Percentiles rank a stretch among this genome's conserved stretches.
phyloP scores from a whole-genome alignment of 2,888 invertebrate species.

The Drosophila birchii region DNA sequence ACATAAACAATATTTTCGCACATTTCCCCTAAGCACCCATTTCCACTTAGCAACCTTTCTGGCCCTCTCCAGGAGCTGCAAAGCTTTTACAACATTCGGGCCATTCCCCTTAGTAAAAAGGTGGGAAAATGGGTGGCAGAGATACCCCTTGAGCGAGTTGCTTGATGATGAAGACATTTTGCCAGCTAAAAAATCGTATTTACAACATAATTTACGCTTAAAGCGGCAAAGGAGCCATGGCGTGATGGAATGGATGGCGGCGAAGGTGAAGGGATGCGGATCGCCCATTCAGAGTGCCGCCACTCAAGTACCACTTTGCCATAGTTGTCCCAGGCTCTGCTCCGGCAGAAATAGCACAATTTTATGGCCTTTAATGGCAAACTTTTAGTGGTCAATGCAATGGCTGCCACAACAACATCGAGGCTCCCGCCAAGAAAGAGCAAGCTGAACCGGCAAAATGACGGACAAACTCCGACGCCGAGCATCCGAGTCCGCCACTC shows the following conservation, averaged over 20 bases:
- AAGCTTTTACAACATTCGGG: slow-evolving; percentile 48
- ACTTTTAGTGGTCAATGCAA: slow-evolving; percentile 78
- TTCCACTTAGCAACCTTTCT: slow-evolving; percentile 72
- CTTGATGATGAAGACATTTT: slow-evolving; percentile 78
- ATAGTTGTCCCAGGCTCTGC: slow-evolving; percentile 31
- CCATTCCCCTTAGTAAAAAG: slow-evolving; percentile 41
- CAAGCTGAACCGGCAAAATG: slow-evolving; percentile 17
- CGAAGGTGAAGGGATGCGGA: slow-evolving; percentile 15
- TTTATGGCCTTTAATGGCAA: slow-evolving; percentile 74
- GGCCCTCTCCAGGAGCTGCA: slow-evolving; percentile 25
- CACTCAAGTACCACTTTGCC: slow-evolving; percentile 72
- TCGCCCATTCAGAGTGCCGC: slow-evolving; percentile 65
- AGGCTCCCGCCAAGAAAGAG: slow-evolving; percentile 47
- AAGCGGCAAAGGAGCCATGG: slow-evolving; percentile 17
- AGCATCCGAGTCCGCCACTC: slow-evolving; percentile 15
- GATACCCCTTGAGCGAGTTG: slow-evolving; percentile 46
- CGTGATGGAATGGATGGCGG: background rate
- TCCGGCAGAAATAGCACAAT: slow-evolving; percentile 44
- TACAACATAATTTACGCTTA: slow-evolving; percentile 78
- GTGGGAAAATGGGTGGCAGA: slow-evolving; percentile 7
- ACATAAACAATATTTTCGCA: slow-evolving; percentile 40
- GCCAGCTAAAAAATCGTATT: slow-evolving; percentile 72
- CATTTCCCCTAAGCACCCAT: slow-evolving; percentile 61
- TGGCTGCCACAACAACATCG: slow-evolving; percentile 47
- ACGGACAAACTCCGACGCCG: slow-evolving; percentile 44